Evolutionary conservation across 2,113 vertebrate genomes (phyloP).

Genomic region (Lipophrys pholis): DNA sequence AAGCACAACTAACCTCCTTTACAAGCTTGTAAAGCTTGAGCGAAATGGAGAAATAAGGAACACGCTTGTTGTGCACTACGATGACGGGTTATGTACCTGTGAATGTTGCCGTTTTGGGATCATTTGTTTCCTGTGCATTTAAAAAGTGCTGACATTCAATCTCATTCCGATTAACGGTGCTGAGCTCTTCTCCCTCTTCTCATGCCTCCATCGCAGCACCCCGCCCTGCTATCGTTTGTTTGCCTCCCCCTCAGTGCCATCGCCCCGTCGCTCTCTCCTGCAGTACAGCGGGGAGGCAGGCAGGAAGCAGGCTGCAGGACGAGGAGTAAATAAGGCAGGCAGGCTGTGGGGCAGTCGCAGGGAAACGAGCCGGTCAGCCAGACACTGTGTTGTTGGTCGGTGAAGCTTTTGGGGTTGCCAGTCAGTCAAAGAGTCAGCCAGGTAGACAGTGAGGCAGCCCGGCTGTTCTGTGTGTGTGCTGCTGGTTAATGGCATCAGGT

Average conservation of each 20-base stretch:
- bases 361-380: conserved; percentile 39
- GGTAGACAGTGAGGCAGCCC: conserved; percentile 53
- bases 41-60: neutral
- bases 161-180: neutral
- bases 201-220: conserved; percentile 7
- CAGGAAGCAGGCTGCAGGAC: conserved; percentile 32
- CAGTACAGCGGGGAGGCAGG: conserved; percentile 15
- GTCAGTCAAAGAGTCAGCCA: conserved; percentile 23
- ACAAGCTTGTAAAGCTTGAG: conserved; percentile 7
- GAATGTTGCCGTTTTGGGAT: neutral
- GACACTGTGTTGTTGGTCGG: conserved; percentile 20
- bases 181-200: too few relatives aligned
- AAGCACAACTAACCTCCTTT: conserved; percentile 21
- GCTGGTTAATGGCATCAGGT: conserved; percentile 82
- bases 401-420: neutral
- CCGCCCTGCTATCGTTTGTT: conserved; percentile 16
- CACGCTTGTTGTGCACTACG: too few relatives aligned
- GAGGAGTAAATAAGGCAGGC: conserved; percentile 52
- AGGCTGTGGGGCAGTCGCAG: conserved; percentile 28
- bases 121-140: conserved; percentile 18
- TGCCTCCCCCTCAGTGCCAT: conserved; percentile 6
- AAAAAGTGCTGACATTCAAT: conserved; percentile 10
- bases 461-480: conserved; percentile 50
- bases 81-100: conserved; percentile 42
- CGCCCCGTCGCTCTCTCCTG: conserved; percentile 14